Evolutionary conservation across 2,888 invertebrate genomes (phyloP).

Genomic region (Melanargia galathea): DNA sequence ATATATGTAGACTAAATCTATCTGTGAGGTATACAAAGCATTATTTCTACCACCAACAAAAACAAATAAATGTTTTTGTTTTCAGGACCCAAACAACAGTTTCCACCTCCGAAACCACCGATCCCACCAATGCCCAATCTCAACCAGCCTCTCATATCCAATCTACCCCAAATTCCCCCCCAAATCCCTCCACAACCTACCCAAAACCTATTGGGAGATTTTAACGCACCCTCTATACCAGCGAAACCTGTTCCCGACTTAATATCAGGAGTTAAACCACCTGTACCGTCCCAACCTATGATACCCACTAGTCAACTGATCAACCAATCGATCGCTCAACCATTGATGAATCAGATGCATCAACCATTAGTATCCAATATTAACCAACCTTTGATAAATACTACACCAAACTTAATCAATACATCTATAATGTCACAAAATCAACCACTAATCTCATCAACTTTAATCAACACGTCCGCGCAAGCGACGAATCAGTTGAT

Average conservation of each 20-base stretch:
- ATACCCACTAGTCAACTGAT: slow-evolving; percentile 35
- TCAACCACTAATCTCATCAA: slow-evolving; percentile 17
- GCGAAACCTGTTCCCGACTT: slow-evolving; percentile 63
- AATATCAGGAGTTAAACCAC: slow-evolving; percentile 65
- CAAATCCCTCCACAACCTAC: slow-evolving; percentile 40
- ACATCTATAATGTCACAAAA: slow-evolving; percentile 8
- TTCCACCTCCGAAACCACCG: slow-evolving; percentile 69
- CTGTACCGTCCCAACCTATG: slow-evolving; percentile 36
- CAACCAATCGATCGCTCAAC: slow-evolving; percentile 41
- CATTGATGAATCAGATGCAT: slow-evolving; percentile 30
- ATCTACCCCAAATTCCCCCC: slow-evolving; percentile 30
- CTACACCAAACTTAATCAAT: slow-evolving; percentile 14
- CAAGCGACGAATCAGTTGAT: slow-evolving; percentile 36
- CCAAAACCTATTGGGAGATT: slow-evolving; percentile 58
- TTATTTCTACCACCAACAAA: background rate
- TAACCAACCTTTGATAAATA: slow-evolving; percentile 33
- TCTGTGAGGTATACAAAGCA: too few species aligned
- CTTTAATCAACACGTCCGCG: slow-evolving; percentile 18
- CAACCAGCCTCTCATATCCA: slow-evolving; percentile 51
- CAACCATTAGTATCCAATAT: slow-evolving; percentile 41
- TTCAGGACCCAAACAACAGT: slow-evolving; percentile 56
- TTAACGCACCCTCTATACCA: slow-evolving; percentile 47
- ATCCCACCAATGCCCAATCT: slow-evolving; percentile 66
- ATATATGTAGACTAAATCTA: too few species aligned
- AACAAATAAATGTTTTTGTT: slow-evolving; percentile 8